Conservation (phyloP, 1,140 invertebrate species). For the Drosophila ambigua region DNA sequence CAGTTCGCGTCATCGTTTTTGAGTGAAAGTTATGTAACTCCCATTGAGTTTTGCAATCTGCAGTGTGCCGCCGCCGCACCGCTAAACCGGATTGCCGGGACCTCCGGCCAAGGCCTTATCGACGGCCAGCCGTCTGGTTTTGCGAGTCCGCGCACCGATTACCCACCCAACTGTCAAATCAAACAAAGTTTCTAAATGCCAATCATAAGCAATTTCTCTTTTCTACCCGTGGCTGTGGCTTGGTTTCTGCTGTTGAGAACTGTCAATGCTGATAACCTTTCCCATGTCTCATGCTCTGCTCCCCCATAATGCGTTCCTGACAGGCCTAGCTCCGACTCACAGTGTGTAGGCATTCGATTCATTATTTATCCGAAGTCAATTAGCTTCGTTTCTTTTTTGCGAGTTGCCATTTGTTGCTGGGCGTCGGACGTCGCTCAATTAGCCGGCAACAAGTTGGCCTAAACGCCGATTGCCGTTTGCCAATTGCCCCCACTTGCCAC, state of each 20-base stretch:
- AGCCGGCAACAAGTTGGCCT: constrained; percentile 73
- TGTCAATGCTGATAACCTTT: constrained; percentile 41
- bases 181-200: constrained; percentile 78
- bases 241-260: constrained; percentile 36
- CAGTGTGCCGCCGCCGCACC: constrained; percentile 26
- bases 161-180: constrained; percentile 64
- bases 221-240: constrained; percentile 35
- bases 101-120: constrained; percentile 33
- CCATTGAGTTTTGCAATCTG: constrained; percentile 72
- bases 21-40: constrained; percentile 80
- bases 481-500: constrained; percentile 34
- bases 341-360: constrained; percentile 37
- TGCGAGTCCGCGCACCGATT: constrained; percentile 2
- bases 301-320: constrained; percentile 61
- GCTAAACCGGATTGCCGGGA: constrained; percentile 58
- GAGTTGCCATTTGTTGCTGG: constrained; percentile 43
- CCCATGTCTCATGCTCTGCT: constrained; percentile 2
- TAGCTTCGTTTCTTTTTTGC: constrained; percentile 58
- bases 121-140: constrained; percentile 25
- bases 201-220: constrained; percentile 80
- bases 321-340: constrained; percentile 21
- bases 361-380: constrained; percentile 60
- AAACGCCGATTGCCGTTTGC: constrained; percentile 17
- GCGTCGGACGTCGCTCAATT: constrained; percentile 55
- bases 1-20: constrained; percentile 49